Evolutionary conservation across 2,888 invertebrate genomes (phyloP).

Genomic region (Erebia aethiops): DNA sequence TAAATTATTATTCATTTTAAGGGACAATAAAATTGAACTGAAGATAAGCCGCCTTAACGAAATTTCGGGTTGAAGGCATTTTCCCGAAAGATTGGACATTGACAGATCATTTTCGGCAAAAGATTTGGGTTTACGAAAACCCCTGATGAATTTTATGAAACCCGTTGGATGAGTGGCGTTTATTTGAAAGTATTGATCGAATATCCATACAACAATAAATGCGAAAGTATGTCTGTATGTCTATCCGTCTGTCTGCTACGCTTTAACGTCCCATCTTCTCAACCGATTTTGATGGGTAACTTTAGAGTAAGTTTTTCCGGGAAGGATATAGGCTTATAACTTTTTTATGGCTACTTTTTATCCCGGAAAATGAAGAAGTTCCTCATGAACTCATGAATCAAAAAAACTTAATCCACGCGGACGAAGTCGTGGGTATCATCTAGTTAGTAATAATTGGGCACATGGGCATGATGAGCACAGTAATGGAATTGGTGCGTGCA

Average conservation of each 20-base stretch:
- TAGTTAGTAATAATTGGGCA: too few species aligned
- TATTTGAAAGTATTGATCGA: not conserved
- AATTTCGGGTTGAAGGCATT: not conserved
- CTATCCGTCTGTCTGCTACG: too few species aligned
- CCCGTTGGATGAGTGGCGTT: not conserved
- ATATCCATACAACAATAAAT: not conserved
- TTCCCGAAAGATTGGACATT: slow-evolving; percentile 7
- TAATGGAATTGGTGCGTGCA: not conserved
- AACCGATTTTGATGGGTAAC: too few species aligned
- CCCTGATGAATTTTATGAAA: slow-evolving; percentile 4
- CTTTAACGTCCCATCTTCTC: too few species aligned
- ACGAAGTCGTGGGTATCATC: too few species aligned
- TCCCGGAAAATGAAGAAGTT: not conserved
- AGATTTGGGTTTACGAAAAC: slow-evolving; percentile 9
- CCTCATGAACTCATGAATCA: too few species aligned
- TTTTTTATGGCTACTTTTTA: not conserved
- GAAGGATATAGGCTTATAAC: not conserved
- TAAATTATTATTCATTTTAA: not conserved
- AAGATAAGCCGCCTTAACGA: slow-evolving; percentile 1
- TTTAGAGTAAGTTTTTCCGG: too few species aligned
- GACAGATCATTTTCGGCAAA: not conserved
- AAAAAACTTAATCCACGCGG: too few species aligned
- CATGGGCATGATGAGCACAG: too few species aligned
- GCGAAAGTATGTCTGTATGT: too few species aligned
- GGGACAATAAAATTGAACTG: not conserved